These are phyloP conservation scores for Pollenia griseotomentosa DNA, from an alignment of 2,888 invertebrate genomes.

Conservation along the genomic window DNA sequence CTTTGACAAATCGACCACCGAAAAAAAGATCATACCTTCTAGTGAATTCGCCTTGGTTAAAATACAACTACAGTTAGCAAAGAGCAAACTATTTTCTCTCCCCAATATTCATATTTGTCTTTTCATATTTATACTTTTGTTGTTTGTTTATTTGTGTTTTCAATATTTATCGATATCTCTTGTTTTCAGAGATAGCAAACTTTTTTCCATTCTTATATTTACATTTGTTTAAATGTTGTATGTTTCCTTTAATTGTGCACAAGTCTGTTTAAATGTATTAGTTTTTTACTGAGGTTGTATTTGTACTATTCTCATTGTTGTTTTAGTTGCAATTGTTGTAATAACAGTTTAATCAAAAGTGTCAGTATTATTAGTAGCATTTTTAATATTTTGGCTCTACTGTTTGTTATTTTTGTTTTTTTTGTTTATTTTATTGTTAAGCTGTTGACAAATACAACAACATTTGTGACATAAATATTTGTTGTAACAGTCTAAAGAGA, in stretches of 20 bases:
- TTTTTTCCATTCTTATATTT: conserved; percentile 39
- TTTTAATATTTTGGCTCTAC: conserved; percentile 36
- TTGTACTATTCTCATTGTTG: background rate
- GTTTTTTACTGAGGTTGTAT: conserved; percentile 1
- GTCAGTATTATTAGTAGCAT: conserved; percentile 63
- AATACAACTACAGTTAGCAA: background rate
- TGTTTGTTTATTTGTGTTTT: conserved; percentile 9
- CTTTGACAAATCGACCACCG: too few relatives aligned
- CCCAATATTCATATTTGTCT: conserved; percentile 24
- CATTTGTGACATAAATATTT: background rate
- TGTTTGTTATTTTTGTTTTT: conserved; percentile 38
- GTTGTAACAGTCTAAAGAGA: background rate
- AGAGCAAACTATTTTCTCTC: conserved; percentile 11
- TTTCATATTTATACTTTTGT: background rate
- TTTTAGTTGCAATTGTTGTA: conserved; percentile 40
- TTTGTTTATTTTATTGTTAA: conserved; percentile 44
- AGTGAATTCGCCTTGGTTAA: too few relatives aligned
- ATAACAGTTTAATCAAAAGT: conserved; percentile 49
- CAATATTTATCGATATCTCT: conserved; percentile 70
- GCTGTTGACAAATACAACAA: background rate
- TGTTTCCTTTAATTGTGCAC: conserved; percentile 7
- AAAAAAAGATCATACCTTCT: too few relatives aligned
- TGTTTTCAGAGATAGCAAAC: conserved; percentile 67
- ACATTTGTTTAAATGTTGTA: conserved; percentile 29
- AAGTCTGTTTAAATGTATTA: conserved; percentile 8